These are phyloP conservation scores for Ischnus inquisitorius DNA, from an alignment of 2,888 invertebrate genomes.

Conservation along the genomic window DNA sequence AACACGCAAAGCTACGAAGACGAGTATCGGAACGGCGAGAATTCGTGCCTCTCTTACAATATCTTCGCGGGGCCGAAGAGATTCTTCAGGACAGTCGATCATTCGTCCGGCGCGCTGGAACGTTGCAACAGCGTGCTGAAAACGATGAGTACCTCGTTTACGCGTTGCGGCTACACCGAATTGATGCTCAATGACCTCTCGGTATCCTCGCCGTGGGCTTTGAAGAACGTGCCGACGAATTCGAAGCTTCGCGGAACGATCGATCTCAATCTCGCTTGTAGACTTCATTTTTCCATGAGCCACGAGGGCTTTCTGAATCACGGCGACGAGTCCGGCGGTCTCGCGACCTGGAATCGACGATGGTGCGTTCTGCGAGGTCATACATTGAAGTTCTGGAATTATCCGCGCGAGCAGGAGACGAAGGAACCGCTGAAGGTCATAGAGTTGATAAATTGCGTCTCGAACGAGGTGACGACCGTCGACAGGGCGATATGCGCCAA, in stretches of 20 bases:
- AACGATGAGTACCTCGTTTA: constrained; percentile 75
- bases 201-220: constrained; percentile 74
- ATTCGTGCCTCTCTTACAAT: constrained; percentile 71
- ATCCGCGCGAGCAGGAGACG: constrained; percentile 85
- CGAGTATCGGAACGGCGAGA: constrained; percentile 77
- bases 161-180: constrained; percentile 74
- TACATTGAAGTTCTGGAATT: constrained; percentile 86
- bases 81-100: constrained; percentile 5
- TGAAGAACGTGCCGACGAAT: constrained; percentile 73
- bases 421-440: constrained; percentile 82
- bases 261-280: constrained; percentile 76
- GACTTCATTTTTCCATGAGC: constrained; percentile 76
- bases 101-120: constrained; percentile 30
- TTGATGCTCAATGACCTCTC: constrained; percentile 78
- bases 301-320: constrained; percentile 86
- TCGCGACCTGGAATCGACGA: constrained; percentile 86
- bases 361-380: constrained; percentile 87
- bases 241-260: constrained; percentile 77
- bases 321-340: constrained; percentile 83
- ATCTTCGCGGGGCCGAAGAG: constrained; percentile 71
- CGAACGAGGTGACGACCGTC: constrained; percentile 80
- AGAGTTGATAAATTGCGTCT: constrained; percentile 83
- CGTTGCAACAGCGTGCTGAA: constrained; percentile 59
- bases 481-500: constrained; percentile 86
- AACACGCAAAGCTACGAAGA: constrained; percentile 78